Evolutionary conservation across 2,888 invertebrate genomes (phyloP).

Genomic region (Andrena haemorrhoa): DNA sequence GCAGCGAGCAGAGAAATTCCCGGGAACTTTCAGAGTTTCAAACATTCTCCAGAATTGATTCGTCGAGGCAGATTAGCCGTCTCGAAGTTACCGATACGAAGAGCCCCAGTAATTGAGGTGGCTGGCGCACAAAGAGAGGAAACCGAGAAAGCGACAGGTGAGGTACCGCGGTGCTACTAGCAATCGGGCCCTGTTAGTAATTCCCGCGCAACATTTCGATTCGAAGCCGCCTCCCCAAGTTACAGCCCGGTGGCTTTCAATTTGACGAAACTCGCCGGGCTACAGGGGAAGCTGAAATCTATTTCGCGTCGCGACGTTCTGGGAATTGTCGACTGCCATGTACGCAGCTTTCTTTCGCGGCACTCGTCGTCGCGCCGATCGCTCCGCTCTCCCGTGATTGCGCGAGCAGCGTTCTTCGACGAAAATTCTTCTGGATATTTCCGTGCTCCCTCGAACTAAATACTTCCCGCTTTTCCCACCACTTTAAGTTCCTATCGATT

Average conservation of each 20-base stretch:
- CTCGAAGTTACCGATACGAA: conserved; percentile 63
- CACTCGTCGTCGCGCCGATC: neutral
- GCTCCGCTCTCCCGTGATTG: neutral
- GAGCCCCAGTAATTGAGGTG: conserved; percentile 63
- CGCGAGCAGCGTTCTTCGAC: neutral
- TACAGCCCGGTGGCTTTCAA: conserved; percentile 55
- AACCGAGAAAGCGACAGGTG: conserved; percentile 59
- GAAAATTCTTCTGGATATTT: too few relatives aligned
- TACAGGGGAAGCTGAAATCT: conserved; percentile 21
- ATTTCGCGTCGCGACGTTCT: neutral
- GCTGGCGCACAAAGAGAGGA: conserved; percentile 52
- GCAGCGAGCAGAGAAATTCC: conserved; percentile 5
- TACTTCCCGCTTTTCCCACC: neutral
- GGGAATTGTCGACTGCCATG: neutral
- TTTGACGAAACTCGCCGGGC: conserved; percentile 55
- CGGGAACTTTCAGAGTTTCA: conserved; percentile 7
- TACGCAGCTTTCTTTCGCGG: neutral
- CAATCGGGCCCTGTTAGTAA: conserved; percentile 55
- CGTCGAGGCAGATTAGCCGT: conserved; percentile 62
- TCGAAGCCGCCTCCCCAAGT: conserved; percentile 52
- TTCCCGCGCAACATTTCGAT: conserved; percentile 61
- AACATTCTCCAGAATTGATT: conserved; percentile 58
- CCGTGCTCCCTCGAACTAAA: neutral
- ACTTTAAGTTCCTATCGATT: too few relatives aligned
- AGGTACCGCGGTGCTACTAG: conserved; percentile 34